Percentiles rank a stretch among this genome's conserved stretches.
Conservation (phyloP, 1,140 invertebrate species). For the Sminthurinus signatus region DNA sequence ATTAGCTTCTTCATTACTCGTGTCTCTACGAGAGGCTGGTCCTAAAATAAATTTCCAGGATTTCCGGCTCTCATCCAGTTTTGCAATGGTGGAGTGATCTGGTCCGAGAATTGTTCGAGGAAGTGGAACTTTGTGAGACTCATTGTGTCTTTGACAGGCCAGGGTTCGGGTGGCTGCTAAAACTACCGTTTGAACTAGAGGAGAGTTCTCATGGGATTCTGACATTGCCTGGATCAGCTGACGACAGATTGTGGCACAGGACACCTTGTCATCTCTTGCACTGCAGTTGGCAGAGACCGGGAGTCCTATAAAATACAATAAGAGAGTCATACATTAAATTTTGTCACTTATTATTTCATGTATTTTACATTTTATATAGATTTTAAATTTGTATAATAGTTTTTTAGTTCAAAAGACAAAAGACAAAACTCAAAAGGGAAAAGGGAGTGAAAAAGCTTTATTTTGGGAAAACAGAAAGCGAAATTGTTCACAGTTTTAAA, state of each 20-base stretch:
- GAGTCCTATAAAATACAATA: constrained; percentile 27
- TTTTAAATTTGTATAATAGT: too few species aligned
- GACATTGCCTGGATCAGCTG: constrained; percentile 40
- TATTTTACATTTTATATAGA: too few species aligned
- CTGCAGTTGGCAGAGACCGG: constrained; percentile 35
- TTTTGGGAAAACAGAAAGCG: too few species aligned
- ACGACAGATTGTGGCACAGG: constrained; percentile 35
- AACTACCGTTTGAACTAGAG: constrained; percentile 38
- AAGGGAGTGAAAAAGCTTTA: too few species aligned
- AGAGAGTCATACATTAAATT: too few species aligned
- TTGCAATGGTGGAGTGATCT: constrained; percentile 19
- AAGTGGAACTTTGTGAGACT: constrained; percentile 33
- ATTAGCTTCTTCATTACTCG: constrained; percentile 1
- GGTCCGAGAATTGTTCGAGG: constrained; percentile 23
- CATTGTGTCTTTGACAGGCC: constrained; percentile 38
- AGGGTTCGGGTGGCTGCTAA: constrained; percentile 34
- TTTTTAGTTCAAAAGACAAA: too few species aligned
- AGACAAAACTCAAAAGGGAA: too few species aligned
- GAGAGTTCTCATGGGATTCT: constrained; percentile 29
- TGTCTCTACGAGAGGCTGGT: constrained; percentile 8
- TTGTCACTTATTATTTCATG: too few species aligned
- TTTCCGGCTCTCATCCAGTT: constrained; percentile 18
- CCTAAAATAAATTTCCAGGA: constrained; percentile 32
- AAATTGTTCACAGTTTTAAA: too few species aligned
- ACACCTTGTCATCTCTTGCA: constrained; percentile 22